phyloP scores from a whole-genome alignment of 1,140 invertebrate species.

The Holotrichia oblita region DNA sequence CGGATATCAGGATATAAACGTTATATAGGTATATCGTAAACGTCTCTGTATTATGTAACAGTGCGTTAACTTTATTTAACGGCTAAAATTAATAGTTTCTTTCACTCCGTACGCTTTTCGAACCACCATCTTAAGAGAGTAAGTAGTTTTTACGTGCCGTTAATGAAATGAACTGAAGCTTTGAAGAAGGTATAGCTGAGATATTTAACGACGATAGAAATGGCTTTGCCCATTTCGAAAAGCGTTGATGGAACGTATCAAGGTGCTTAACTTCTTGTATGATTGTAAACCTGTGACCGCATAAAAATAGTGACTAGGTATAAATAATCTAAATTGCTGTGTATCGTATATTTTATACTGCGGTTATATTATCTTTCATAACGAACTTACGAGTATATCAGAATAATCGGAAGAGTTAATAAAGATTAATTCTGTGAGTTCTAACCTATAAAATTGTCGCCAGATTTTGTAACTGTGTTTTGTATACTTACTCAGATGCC shows the following conservation, averaged over 20 bases:
- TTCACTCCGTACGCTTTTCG: not conserved
- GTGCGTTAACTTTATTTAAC: conserved; percentile 24
- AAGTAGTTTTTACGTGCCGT: conserved; percentile 18
- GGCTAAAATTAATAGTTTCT: conserved; percentile 30
- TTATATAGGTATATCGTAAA: conserved; percentile 22
- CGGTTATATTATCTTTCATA: too few relatives aligned
- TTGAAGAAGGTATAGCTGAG: not conserved
- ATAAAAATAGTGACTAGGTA: too few relatives aligned
- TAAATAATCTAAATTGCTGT: too few relatives aligned
- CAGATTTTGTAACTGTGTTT: too few relatives aligned
- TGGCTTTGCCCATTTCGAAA: not conserved
- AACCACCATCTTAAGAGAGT: not conserved
- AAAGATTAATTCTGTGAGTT: too few relatives aligned
- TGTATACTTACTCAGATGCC: too few relatives aligned
- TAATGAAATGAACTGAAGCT: not conserved
- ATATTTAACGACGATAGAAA: not conserved
- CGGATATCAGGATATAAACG: conserved; percentile 15
- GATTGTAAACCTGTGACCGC: too few relatives aligned
- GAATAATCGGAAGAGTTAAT: too few relatives aligned
- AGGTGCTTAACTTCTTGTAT: too few relatives aligned
- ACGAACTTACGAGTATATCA: too few relatives aligned
- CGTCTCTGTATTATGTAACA: conserved; percentile 21
- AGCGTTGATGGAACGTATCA: not conserved
- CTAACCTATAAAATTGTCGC: too few relatives aligned
- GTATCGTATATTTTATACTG: too few relatives aligned